Evolutionary conservation across 2,797 vertebrate species (phyloP).

Genomic region (Silurus aristotelis): DNA sequence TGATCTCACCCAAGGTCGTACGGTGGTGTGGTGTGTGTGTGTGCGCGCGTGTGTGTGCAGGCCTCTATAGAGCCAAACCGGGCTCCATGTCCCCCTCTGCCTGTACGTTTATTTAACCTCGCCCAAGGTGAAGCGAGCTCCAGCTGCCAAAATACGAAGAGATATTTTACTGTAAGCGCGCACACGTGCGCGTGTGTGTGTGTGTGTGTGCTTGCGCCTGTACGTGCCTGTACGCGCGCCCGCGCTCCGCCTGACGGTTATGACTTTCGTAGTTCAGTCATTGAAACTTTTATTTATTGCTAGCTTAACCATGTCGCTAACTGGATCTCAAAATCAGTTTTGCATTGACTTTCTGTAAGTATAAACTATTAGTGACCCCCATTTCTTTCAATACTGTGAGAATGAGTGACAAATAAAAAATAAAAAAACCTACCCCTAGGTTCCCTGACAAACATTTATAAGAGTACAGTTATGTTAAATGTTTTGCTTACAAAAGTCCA

Average conservation of each 20-base stretch:
- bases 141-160: background rate
- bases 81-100: constrained; percentile 16
- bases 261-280: background rate
- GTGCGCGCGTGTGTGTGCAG: constrained; percentile 6
- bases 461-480: background rate
- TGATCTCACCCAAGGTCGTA: constrained; percentile 62
- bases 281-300: background rate
- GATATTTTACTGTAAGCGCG: background rate
- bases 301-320: too few relatives aligned
- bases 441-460: background rate
- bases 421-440: too few relatives aligned
- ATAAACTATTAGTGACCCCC: background rate
- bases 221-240: background rate
- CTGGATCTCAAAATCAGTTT: background rate
- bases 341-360: too few relatives aligned
- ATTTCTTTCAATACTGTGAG: background rate
- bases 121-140: constrained; percentile 57
- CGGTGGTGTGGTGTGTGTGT: constrained; percentile 41
- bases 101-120: constrained; percentile 55
- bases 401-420: background rate
- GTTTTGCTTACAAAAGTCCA: background rate
- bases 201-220: background rate
- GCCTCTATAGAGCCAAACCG: constrained; percentile 43
- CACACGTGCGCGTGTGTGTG: background rate
- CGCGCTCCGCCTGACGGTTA: background rate